phyloP scores from a whole-genome alignment of 2,113 vertebrate species.

The Crotalus tigris region DNA sequence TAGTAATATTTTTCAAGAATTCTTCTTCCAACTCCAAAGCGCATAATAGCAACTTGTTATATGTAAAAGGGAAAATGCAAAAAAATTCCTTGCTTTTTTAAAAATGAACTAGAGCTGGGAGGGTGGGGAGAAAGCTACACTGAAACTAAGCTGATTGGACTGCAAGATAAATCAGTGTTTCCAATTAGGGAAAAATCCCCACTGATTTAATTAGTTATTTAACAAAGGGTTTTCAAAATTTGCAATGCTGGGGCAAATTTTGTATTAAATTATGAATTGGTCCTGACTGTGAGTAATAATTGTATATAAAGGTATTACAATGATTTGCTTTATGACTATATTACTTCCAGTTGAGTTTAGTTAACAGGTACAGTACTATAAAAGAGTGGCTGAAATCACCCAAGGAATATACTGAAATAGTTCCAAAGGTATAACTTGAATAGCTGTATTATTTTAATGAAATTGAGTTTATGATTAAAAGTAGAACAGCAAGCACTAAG shows the following conservation, averaged over 20 bases:
- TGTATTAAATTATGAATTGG: slow-evolving; percentile 2
- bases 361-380: slow-evolving; percentile 17
- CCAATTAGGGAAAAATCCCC: not conserved
- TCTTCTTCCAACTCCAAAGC: not conserved
- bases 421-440: slow-evolving; percentile 45
- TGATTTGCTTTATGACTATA: slow-evolving; percentile 34
- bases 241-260: not conserved
- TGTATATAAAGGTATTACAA: slow-evolving; percentile 29
- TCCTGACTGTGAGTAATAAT: slow-evolving; percentile 18
- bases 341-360: slow-evolving; percentile 14
- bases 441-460: slow-evolving; percentile 63
- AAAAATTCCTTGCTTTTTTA: not conserved
- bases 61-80: not conserved
- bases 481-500: slow-evolving; percentile 51
- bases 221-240: not conserved
- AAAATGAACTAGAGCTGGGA: not conserved
- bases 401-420: slow-evolving; percentile 51
- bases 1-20: not conserved
- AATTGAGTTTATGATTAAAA: slow-evolving; percentile 62
- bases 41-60: not conserved
- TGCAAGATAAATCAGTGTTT: not conserved
- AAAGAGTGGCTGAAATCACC: slow-evolving; percentile 49
- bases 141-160: not conserved
- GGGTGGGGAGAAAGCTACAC: not conserved
- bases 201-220: slow-evolving; percentile 20